These are phyloP conservation scores for Thalassoma bifasciatum DNA, from an alignment of 2,113 vertebrate species.

Conservation along the genomic window DNA sequence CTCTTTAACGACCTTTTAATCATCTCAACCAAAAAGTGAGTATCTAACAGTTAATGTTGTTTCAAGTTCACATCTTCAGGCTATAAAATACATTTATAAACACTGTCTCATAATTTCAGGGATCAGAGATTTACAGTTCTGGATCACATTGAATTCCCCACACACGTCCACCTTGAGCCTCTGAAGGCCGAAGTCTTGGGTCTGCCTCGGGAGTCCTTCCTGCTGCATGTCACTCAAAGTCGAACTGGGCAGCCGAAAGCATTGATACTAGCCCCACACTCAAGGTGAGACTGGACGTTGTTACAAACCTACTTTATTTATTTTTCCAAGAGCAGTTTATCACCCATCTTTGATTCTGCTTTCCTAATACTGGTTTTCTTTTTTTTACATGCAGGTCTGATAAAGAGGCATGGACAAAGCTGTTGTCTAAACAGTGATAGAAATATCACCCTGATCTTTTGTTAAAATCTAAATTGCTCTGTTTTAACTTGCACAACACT, in stretches of 20 bases:
- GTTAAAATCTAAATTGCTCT: background rate
- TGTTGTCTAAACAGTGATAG: conserved; percentile 44
- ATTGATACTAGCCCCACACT: conserved; percentile 74
- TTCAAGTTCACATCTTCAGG: too few species aligned
- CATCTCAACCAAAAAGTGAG: conserved; percentile 78
- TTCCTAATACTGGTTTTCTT: background rate
- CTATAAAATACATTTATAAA: background rate
- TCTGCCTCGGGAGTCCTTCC: conserved; percentile 76
- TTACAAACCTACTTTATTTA: background rate
- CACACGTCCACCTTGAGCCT: conserved; percentile 65
- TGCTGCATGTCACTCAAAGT: conserved; percentile 76
- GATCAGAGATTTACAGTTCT: conserved; percentile 76
- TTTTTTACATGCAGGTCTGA: conserved; percentile 57
- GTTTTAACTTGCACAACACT: conserved; percentile 13
- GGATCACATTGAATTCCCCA: conserved; percentile 79
- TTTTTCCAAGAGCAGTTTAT: background rate
- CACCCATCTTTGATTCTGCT: background rate
- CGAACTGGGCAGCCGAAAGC: conserved; percentile 60
- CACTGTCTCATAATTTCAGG: conserved; percentile 51
- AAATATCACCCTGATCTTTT: background rate
- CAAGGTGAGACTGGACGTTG: conserved; percentile 52
- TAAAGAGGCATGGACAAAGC: conserved; percentile 68
- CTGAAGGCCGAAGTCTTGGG: conserved; percentile 71
- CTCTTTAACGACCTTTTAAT: conserved; percentile 84
- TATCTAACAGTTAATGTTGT: too few species aligned